phyloP scores from a whole-genome alignment of 1,140 invertebrate genomes.

The Proctacanthus coquilletti region DNA sequence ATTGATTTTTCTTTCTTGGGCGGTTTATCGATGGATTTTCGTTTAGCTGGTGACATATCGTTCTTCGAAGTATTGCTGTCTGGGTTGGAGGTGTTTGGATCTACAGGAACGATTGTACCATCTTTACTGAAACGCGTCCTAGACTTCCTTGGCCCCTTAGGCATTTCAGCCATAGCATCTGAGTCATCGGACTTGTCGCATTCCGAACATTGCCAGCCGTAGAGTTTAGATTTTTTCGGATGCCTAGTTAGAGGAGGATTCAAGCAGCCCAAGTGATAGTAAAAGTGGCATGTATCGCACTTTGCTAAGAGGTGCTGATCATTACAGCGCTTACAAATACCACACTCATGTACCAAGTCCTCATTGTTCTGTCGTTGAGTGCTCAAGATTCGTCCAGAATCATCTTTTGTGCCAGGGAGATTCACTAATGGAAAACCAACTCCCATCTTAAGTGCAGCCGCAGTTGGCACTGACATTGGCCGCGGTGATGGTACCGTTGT shows the following conservation, averaged over 20 bases:
- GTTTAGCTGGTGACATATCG: too few relatives aligned
- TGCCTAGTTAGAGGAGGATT: slow-evolving; percentile 81
- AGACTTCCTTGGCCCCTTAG: slow-evolving; percentile 59
- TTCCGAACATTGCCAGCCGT: slow-evolving; percentile 89
- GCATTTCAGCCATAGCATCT: slow-evolving; percentile 53
- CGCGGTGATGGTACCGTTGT: slow-evolving; percentile 19
- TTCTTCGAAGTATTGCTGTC: too few relatives aligned
- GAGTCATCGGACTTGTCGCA: slow-evolving; percentile 74
- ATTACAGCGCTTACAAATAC: slow-evolving; percentile 62
- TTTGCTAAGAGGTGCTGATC: slow-evolving; percentile 81
- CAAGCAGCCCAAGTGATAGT: slow-evolving; percentile 88
- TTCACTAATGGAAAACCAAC: slow-evolving; percentile 59
- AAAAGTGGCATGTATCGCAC: slow-evolving; percentile 84
- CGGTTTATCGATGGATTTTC: too few relatives aligned
- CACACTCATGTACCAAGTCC: slow-evolving; percentile 42
- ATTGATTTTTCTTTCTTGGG: too few relatives aligned
- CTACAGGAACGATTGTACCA: slow-evolving; percentile 21
- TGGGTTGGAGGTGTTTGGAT: slow-evolving; percentile 3
- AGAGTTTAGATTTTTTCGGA: slow-evolving; percentile 85
- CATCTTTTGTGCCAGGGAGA: slow-evolving; percentile 33
- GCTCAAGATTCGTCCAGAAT: slow-evolving; percentile 37
- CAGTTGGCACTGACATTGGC: slow-evolving; percentile 54
- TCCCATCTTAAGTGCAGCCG: slow-evolving; percentile 65
- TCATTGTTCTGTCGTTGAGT: slow-evolving; percentile 17
- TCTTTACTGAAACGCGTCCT: slow-evolving; percentile 58